Evolutionary conservation across 2,113 vertebrate genomes (phyloP).

Genomic region (Crocuta crocuta): DNA sequence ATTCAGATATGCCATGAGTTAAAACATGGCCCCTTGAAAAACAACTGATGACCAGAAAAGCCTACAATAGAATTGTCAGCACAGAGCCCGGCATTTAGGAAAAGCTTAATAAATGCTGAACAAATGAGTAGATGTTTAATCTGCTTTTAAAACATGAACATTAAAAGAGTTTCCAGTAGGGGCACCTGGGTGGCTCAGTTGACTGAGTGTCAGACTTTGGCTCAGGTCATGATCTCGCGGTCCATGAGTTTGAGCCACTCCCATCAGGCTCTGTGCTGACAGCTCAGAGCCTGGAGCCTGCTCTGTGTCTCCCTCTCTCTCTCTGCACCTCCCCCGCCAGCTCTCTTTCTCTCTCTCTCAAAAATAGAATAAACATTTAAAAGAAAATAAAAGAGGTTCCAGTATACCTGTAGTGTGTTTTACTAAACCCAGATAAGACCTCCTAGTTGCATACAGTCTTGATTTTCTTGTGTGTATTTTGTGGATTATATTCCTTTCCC

Average conservation of each 20-base stretch:
- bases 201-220: too few species aligned
- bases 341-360: too few species aligned
- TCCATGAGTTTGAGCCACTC: too few species aligned
- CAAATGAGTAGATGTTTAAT: constrained; percentile 1
- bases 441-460: not conserved
- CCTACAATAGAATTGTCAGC: not conserved
- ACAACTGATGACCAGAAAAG: not conserved
- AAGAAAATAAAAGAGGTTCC: not conserved
- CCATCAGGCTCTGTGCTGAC: too few species aligned
- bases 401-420: not conserved
- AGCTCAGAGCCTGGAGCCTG: too few species aligned
- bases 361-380: too few species aligned
- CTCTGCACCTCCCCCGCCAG: too few species aligned
- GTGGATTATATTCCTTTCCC: not conserved
- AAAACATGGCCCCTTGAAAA: not conserved
- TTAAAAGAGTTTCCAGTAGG: not conserved
- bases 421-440: not conserved
- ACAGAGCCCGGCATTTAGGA: not conserved
- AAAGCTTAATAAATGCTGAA: not conserved
- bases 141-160: constrained; percentile 7
- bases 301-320: too few species aligned
- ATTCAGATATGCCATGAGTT: not conserved
- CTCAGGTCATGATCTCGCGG: too few species aligned
- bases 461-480: not conserved
- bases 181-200: too few species aligned